A percentile compares a stretch with the other conserved stretches of the same genome.
Conservation (phyloP, 2,113 vertebrate species). For the Cettia cetti region DNA sequence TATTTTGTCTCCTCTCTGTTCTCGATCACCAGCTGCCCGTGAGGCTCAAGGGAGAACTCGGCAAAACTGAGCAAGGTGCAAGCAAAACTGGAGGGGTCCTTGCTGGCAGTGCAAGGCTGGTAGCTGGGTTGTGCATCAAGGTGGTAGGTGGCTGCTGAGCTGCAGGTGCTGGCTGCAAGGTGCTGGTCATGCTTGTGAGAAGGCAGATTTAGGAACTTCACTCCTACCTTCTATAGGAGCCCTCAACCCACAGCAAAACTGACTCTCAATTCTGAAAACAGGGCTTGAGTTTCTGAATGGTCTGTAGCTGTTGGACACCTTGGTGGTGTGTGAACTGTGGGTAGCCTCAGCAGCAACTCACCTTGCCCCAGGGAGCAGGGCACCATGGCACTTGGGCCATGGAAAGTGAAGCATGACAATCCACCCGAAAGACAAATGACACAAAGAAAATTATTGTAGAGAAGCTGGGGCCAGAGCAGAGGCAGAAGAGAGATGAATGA, state of each 20-base stretch:
- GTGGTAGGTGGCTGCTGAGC: not conserved
- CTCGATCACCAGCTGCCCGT: accelerated
- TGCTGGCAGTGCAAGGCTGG: not conserved
- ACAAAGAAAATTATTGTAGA: not conserved
- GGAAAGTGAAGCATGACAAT: accelerated
- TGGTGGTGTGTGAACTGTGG: not conserved
- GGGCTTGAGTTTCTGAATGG: not conserved
- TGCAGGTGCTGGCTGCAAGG: not conserved
- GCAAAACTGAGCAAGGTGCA: not conserved
- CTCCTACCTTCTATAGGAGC: not conserved
- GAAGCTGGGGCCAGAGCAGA: accelerated
- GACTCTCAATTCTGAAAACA: not conserved
- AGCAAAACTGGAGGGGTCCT: not conserved
- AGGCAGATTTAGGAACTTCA: not conserved
- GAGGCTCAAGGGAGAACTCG: not conserved
- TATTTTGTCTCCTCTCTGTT: not conserved
- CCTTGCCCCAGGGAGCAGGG: not conserved
- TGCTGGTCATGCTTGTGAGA: accelerated
- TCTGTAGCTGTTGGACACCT: not conserved
- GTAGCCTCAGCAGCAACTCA: not conserved
- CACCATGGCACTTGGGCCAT: accelerated
- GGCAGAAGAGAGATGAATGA: not conserved
- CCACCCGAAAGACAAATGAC: not conserved
- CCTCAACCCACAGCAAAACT: not conserved
- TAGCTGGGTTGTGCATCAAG: not conserved